Evolutionary conservation across 2,888 invertebrate species (phyloP).

Genomic region (Dryocosmus kuriphilus): DNA sequence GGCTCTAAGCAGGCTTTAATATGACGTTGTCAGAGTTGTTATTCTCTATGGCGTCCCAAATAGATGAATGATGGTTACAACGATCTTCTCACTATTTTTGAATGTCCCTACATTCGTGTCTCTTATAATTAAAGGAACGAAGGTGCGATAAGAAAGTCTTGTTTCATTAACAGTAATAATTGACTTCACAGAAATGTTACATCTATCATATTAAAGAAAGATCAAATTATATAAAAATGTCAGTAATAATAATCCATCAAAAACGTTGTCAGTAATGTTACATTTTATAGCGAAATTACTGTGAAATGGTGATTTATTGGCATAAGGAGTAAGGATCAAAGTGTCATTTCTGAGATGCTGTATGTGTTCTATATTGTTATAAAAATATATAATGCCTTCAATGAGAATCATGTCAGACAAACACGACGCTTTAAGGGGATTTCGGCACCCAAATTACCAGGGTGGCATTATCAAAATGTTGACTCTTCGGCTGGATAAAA

Average conservation of each 20-base stretch:
- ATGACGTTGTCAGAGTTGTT: background rate
- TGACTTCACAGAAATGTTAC: slow-evolving; percentile 8
- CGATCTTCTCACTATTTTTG: slow-evolving; percentile 28
- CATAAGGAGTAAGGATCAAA: background rate
- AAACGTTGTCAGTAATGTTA: slow-evolving; percentile 17
- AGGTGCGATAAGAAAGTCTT: slow-evolving; percentile 17
- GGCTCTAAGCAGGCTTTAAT: slow-evolving; percentile 14
- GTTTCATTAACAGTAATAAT: slow-evolving; percentile 13
- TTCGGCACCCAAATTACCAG: slow-evolving; percentile 30
- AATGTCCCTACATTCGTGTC: slow-evolving; percentile 21
- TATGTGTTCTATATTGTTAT: slow-evolving; percentile 28
- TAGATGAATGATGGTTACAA: slow-evolving; percentile 31
- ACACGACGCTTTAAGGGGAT: slow-evolving; percentile 16
- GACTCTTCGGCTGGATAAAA: slow-evolving; percentile 51
- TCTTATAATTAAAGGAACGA: slow-evolving; percentile 13
- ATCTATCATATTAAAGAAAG: slow-evolving; percentile 13
- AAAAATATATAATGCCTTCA: slow-evolving; percentile 15
- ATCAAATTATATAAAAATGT: background rate
- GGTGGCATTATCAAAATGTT: slow-evolving; percentile 54
- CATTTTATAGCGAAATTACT: slow-evolving; percentile 36
- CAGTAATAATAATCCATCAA: slow-evolving; percentile 20
- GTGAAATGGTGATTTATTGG: slow-evolving; percentile 34
- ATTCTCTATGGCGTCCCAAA: background rate
- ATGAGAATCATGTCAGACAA: slow-evolving; percentile 22
- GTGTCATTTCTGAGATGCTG: background rate